phyloP scores from a whole-genome alignment of 2,113 vertebrate genomes.

The Patagioenas fasciata region DNA sequence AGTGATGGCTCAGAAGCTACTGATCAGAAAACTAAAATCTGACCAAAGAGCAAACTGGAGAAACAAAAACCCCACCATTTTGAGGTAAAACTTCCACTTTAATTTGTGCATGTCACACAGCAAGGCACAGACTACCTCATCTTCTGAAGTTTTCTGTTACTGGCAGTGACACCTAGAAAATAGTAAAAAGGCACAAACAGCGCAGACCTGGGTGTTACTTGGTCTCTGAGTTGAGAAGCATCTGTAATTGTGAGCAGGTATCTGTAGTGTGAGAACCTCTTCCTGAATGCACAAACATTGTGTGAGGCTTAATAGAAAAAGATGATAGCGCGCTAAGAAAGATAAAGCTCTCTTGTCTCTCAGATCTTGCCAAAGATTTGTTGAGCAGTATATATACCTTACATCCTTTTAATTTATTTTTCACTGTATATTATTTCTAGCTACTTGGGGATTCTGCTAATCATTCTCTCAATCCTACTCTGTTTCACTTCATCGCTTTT shows the following conservation, averaged over 20 bases:
- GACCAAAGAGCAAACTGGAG: not conserved
- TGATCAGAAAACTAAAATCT: not conserved
- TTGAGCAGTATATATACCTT: conserved; percentile 14
- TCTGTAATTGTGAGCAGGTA: conserved; percentile 13
- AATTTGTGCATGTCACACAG: not conserved
- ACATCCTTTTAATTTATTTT: conserved; percentile 33
- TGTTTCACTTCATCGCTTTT: conserved; percentile 14
- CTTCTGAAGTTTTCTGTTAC: not conserved
- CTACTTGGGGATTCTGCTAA: conserved; percentile 18
- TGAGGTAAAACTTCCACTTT: not conserved
- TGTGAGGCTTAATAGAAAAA: not conserved
- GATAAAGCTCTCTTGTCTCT: conserved; percentile 10
- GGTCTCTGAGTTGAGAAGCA: not conserved
- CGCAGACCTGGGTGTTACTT: not conserved
- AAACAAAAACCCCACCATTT: not conserved
- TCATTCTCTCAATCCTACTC: conserved; percentile 27
- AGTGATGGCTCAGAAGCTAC: not conserved
- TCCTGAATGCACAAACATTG: not conserved
- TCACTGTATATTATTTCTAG: not conserved
- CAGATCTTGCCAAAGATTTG: conserved; percentile 22
- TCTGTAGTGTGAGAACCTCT: not conserved
- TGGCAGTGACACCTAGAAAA: not conserved
- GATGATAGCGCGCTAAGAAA: not conserved
- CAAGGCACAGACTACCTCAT: not conserved
- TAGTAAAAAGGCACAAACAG: not conserved